These are phyloP conservation scores for Augochlora pura DNA, from an alignment of 1,140 invertebrate species.

Conservation along the genomic window DNA sequence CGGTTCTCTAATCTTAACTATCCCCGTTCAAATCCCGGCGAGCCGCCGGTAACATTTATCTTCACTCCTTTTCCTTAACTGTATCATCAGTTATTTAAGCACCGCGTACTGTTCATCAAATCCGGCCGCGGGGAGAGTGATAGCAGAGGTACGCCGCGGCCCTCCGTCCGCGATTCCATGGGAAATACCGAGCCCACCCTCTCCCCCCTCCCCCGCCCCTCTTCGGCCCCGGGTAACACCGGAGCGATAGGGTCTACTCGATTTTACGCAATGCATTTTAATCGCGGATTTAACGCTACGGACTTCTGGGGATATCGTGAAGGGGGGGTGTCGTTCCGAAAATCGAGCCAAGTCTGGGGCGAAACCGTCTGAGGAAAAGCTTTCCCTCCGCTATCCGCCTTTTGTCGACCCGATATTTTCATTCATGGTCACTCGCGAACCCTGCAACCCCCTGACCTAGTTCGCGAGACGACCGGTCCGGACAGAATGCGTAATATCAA, in stretches of 20 bases:
- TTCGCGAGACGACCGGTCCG: too few species aligned
- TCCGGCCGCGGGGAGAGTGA: slow-evolving; percentile 48
- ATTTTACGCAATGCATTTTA: slow-evolving; percentile 68
- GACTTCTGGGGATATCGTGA: not conserved
- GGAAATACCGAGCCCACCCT: too few species aligned
- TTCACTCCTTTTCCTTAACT: slow-evolving; percentile 41
- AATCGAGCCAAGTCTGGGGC: slow-evolving; percentile 24
- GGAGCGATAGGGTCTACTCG: slow-evolving; percentile 25
- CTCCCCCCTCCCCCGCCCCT: too few species aligned
- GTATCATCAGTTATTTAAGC: slow-evolving; percentile 50
- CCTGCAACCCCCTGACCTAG: not conserved
- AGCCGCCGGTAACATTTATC: slow-evolving; percentile 33
- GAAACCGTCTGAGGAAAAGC: not conserved
- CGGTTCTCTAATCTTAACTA: slow-evolving; percentile 38
- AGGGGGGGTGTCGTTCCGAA: slow-evolving; percentile 53
- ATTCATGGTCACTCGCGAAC: not conserved
- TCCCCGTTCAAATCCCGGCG: slow-evolving; percentile 13
- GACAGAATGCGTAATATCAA: too few species aligned
- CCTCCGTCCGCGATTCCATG: too few species aligned
- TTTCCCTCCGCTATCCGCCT: slow-evolving; percentile 8
- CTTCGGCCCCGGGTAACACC: too few species aligned
- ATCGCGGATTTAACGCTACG: slow-evolving; percentile 63
- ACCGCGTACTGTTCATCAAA: slow-evolving; percentile 48
- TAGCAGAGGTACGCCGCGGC: slow-evolving; percentile 15
- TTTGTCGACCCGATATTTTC: not conserved